These are phyloP conservation scores for Acanthopagrus latus DNA, from an alignment of 2,797 vertebrate species.

Conservation along the genomic window DNA sequence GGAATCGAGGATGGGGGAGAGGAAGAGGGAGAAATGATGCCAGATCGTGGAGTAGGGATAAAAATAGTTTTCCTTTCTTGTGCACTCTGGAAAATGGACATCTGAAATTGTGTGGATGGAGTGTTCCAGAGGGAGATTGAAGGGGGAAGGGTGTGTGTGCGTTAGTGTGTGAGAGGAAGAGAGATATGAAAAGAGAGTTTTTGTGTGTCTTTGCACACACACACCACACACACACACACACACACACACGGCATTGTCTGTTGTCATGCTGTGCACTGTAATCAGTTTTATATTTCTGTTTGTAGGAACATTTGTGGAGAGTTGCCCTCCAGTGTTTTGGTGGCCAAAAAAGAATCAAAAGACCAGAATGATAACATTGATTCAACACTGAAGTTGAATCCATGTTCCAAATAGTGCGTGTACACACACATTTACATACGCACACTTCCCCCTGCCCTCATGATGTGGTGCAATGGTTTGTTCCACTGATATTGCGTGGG, in stretches of 20 bases:
- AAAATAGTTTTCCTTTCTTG: slow-evolving; percentile 80
- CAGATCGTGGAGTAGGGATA: slow-evolving; percentile 67
- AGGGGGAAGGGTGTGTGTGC: slow-evolving; percentile 44
- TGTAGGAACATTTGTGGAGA: slow-evolving; percentile 31
- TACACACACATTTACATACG: slow-evolving; percentile 51
- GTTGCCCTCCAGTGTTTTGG: slow-evolving; percentile 30
- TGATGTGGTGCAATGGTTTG: slow-evolving; percentile 74
- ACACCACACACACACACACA: no score
- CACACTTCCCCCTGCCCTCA: slow-evolving; percentile 43
- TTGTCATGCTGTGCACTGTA: slow-evolving; percentile 44
- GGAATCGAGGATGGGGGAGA: slow-evolving; percentile 43
- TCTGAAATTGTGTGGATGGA: slow-evolving; percentile 74
- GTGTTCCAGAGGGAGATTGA: slow-evolving; percentile 58
- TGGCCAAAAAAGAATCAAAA: slow-evolving; percentile 39
- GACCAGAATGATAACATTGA: slow-evolving; percentile 50
- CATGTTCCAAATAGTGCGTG: slow-evolving; percentile 43
- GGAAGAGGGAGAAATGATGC: slow-evolving; percentile 62
- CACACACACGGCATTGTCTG: slow-evolving; percentile 14
- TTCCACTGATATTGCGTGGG: slow-evolving; percentile 76
- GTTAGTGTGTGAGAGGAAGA: slow-evolving; percentile 25
- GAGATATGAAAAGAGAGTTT: slow-evolving; percentile 41
- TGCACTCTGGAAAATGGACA: slow-evolving; percentile 79
- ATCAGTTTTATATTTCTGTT: slow-evolving; percentile 58
- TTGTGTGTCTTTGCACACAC: neutral
- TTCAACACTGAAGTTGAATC: slow-evolving; percentile 52